Evolutionary conservation across 1,140 invertebrate species (phyloP).

Genomic region (Brachionus asplanchnoidis): DNA sequence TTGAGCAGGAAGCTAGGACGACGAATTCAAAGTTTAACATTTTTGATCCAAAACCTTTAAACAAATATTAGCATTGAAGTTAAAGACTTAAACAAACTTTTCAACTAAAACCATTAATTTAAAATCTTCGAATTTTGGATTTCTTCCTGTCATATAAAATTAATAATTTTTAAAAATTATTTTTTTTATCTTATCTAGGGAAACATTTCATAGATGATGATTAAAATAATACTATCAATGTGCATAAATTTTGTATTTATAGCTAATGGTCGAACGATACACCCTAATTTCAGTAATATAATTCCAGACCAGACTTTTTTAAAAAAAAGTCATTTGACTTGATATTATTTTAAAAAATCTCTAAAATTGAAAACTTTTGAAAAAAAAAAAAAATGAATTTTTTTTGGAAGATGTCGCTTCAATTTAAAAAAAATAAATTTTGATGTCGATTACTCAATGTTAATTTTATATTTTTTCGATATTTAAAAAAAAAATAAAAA

Average conservation of each 20-base stretch:
- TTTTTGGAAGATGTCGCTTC: too few relatives aligned
- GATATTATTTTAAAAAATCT: too few relatives aligned
- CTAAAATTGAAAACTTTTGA: too few relatives aligned
- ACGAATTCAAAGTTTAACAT: background rate
- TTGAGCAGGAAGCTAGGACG: background rate
- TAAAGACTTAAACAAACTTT: background rate
- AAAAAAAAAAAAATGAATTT: too few relatives aligned
- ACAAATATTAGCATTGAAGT: constrained; percentile 22
- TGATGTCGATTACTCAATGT: too few relatives aligned
- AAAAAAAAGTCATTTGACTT: too few relatives aligned
- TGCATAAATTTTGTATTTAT: background rate
- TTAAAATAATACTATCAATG: background rate
- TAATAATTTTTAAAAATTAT: background rate
- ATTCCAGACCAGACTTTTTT: too few relatives aligned
- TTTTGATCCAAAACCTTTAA: background rate
- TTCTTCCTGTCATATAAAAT: background rate
- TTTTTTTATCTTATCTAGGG: background rate
- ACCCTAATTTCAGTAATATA: background rate
- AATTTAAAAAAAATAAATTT: too few relatives aligned
- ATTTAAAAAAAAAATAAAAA: too few relatives aligned
- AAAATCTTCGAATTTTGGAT: background rate
- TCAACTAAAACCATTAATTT: background rate
- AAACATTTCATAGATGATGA: background rate
- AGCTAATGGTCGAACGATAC: background rate
- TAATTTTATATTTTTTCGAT: too few relatives aligned